Conservation (phyloP, 2,113 vertebrate species). For the Microtus pennsylvanicus region DNA sequence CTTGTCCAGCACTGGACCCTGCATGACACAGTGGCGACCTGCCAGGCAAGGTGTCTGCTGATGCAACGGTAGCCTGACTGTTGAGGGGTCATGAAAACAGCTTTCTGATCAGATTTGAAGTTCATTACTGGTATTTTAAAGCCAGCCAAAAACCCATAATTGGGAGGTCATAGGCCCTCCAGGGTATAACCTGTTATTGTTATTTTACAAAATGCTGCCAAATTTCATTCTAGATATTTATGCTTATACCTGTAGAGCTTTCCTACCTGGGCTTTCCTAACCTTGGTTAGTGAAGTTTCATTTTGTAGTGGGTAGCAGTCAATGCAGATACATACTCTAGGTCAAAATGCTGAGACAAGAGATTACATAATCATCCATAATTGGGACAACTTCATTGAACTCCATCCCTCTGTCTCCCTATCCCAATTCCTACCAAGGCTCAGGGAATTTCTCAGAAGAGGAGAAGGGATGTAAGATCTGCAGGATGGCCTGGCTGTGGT, state of each 20-base stretch:
- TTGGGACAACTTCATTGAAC: neutral
- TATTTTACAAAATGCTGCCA: neutral
- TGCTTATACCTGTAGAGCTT: neutral
- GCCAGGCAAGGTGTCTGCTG: neutral
- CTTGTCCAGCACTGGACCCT: neutral
- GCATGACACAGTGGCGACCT: neutral
- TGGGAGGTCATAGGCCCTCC: neutral
- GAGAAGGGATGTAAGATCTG: neutral
- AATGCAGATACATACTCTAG: neutral
- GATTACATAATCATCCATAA: no score
- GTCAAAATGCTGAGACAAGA: neutral
- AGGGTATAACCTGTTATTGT: neutral
- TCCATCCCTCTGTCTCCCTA: neutral
- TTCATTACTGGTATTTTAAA: neutral
- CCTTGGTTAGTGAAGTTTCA: neutral
- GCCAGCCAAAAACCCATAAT: neutral
- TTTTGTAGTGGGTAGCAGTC: neutral
- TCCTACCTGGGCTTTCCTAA: neutral
- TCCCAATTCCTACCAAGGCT: neutral
- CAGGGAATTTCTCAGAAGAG: neutral
- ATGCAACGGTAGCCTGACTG: no score
- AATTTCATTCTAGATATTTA: neutral
- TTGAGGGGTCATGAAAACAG: neutral
- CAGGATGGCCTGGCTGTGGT: neutral
- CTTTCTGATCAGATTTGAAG: neutral